phyloP scores from a whole-genome alignment of 2,888 invertebrate genomes.

The Macaria notata region DNA sequence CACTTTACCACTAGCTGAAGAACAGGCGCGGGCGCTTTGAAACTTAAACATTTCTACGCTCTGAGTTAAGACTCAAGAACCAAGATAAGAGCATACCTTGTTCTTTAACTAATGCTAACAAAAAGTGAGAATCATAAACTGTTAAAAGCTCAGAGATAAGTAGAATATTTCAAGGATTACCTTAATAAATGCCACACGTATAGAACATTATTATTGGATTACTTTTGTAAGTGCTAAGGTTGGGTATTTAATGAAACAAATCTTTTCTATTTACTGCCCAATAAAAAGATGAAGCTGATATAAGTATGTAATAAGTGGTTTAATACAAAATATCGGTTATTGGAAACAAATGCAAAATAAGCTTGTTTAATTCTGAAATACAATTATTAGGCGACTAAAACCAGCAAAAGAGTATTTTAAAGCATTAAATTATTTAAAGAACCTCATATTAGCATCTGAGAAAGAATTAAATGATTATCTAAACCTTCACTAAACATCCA shows the following conservation, averaged over 20 bases:
- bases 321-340: conserved; percentile 3
- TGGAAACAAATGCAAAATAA: neutral
- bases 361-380: neutral
- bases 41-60: too few relatives aligned
- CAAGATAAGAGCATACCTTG: too few relatives aligned
- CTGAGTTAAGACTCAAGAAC: too few relatives aligned
- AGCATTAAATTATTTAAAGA: too few relatives aligned
- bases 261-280: conserved; percentile 3
- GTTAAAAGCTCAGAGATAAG: conserved; percentile 15
- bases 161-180: conserved; percentile 17
- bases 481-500: too few relatives aligned
- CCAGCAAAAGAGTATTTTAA: too few relatives aligned
- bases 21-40: too few relatives aligned
- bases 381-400: too few relatives aligned
- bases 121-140: conserved; percentile 1
- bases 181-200: conserved; percentile 10
- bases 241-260: conserved; percentile 17
- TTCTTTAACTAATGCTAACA: too few relatives aligned
- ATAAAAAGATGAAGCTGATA: neutral
- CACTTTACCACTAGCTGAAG: too few relatives aligned
- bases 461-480: too few relatives aligned
- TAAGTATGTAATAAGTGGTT: neutral
- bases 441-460: too few relatives aligned
- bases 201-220: conserved; percentile 13
- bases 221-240: conserved; percentile 18